Evolutionary conservation across 2,797 vertebrate species (phyloP).

Genomic region (Poecilia wingei): DNA sequence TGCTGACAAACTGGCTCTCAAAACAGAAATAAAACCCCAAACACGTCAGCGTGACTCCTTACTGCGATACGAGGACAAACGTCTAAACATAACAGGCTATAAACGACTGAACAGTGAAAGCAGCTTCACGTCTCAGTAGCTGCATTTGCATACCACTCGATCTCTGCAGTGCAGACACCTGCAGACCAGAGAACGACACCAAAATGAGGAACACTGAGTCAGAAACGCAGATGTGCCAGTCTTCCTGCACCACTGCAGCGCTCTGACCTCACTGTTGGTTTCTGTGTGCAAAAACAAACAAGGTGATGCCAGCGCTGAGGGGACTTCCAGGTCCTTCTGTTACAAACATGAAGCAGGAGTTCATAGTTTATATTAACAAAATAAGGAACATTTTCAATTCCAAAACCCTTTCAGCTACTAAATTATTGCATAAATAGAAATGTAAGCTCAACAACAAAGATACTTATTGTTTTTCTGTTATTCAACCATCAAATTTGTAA

Average conservation of each 20-base stretch:
- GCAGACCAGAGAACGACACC: conserved; percentile 23
- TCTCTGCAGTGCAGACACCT: conserved; percentile 26
- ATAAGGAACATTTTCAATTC: no score
- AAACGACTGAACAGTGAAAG: conserved; percentile 11
- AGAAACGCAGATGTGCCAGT: conserved; percentile 42
- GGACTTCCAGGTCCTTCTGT: conserved; percentile 28
- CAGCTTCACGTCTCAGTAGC: background rate
- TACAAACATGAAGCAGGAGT: conserved; percentile 2
- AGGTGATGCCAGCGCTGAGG: conserved; percentile 14
- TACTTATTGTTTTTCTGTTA: no score
- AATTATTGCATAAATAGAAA: no score
- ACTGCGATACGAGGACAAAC: background rate
- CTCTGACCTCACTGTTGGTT: conserved; percentile 46
- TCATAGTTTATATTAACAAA: background rate
- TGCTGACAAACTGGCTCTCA: conserved; percentile 32
- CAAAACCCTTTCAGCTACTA: no score
- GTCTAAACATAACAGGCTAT: conserved; percentile 4
- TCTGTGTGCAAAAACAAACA: conserved; percentile 5
- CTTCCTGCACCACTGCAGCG: conserved; percentile 25
- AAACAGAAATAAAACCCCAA: conserved; percentile 63
- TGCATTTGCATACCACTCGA: conserved; percentile 12
- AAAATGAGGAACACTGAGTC: conserved; percentile 35
- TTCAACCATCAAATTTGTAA: no score
- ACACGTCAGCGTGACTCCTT: conserved; percentile 72
- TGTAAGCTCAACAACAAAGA: no score